phyloP scores from a whole-genome alignment of 2,888 invertebrate species.

The Lypha dubia region DNA sequence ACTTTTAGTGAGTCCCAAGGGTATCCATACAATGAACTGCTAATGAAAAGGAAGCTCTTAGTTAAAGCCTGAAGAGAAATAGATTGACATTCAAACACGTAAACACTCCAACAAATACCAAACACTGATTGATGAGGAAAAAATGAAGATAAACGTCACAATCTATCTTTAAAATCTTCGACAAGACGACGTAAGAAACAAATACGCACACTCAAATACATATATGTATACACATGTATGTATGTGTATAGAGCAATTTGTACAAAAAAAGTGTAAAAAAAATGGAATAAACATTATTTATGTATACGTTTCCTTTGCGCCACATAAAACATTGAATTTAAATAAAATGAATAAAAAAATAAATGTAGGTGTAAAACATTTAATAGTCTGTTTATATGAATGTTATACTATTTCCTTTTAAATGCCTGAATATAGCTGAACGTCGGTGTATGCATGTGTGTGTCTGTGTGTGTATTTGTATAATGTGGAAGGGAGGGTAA shows the following conservation, averaged over 20 bases:
- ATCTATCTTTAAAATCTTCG: conserved; percentile 66
- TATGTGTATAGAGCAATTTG: conserved; percentile 40
- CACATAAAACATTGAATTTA: conserved; percentile 49
- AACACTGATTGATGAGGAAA: conserved; percentile 71
- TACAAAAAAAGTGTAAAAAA: conserved; percentile 12
- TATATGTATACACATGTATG: neutral
- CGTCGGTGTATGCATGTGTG: neutral
- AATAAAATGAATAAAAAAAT: conserved; percentile 55
- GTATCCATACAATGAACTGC: conserved; percentile 63
- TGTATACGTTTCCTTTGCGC: conserved; percentile 66
- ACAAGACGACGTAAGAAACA: conserved; percentile 38
- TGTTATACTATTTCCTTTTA: conserved; percentile 55
- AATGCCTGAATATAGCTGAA: neutral
- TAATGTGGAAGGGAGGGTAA: conserved; percentile 63
- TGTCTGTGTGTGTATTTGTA: conserved; percentile 3
- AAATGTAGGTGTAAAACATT: conserved; percentile 72
- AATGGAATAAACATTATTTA: conserved; percentile 68
- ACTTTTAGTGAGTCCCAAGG: conserved; percentile 50
- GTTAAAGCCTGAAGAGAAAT: conserved; percentile 53
- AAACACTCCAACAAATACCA: conserved; percentile 56
- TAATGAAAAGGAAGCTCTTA: conserved; percentile 66
- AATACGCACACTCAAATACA: neutral
- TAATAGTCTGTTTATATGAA: conserved; percentile 69
- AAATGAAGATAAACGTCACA: conserved; percentile 72
- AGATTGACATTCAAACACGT: conserved; percentile 66